These are phyloP conservation scores for Argyrosomus regius DNA, from an alignment of 2,797 vertebrate species.

Conservation along the genomic window DNA sequence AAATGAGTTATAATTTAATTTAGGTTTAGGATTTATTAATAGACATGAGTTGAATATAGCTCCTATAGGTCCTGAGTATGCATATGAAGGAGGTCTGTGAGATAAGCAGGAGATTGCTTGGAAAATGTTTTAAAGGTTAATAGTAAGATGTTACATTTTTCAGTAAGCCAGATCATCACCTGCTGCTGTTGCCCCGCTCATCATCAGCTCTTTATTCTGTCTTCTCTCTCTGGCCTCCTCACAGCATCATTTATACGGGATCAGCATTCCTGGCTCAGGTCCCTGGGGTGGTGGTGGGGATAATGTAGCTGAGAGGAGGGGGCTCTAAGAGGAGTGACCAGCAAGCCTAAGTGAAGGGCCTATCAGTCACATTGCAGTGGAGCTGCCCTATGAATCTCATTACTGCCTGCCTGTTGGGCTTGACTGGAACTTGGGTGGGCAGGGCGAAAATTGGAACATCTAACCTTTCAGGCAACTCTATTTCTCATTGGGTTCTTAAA, in stretches of 20 bases:
- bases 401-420: slow-evolving; percentile 69
- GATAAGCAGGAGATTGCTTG: too few relatives aligned
- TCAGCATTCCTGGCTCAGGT: slow-evolving; percentile 81
- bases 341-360: slow-evolving; percentile 81
- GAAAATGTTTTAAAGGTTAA: too few relatives aligned
- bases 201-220: neutral
- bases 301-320: slow-evolving; percentile 83
- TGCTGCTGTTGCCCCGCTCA: too few relatives aligned
- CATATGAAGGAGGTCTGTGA: too few relatives aligned
- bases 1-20: too few relatives aligned
- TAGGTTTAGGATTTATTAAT: too few relatives aligned
- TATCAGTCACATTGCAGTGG: slow-evolving; percentile 84
- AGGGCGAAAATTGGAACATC: slow-evolving; percentile 42
- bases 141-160: too few relatives aligned
- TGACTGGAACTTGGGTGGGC: slow-evolving; percentile 7
- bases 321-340: slow-evolving; percentile 81
- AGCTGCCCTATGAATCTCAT: slow-evolving; percentile 85
- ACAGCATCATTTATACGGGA: slow-evolving; percentile 81
- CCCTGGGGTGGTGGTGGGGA: slow-evolving; percentile 65
- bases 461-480: neutral
- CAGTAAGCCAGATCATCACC: too few relatives aligned
- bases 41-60: too few relatives aligned
- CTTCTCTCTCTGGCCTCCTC: neutral
- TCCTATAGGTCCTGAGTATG: too few relatives aligned
- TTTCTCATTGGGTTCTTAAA: neutral